Evolutionary conservation across 1,140 invertebrate genomes (phyloP).

Genomic region (Drosophila ambigua): DNA sequence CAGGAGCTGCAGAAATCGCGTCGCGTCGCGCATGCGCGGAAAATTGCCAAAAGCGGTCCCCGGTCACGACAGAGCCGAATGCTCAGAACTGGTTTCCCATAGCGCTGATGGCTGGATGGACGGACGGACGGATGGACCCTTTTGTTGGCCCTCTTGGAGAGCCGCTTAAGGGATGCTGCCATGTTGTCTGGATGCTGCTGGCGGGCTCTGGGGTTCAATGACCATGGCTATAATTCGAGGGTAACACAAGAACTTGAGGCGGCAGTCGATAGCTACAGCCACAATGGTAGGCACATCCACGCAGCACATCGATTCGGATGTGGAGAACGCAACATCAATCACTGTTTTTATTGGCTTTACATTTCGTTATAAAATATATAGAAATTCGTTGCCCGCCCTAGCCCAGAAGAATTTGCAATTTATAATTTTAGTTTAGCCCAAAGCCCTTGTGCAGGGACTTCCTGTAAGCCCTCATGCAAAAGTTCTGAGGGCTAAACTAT

Average conservation of each 20-base stretch:
- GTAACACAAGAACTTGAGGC: background rate
- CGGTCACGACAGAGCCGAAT: conserved; percentile 9
- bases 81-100: conserved; percentile 55
- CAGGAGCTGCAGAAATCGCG: conserved; percentile 12
- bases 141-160: conserved; percentile 51
- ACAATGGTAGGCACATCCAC: too few species aligned
- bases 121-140: background rate
- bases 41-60: conserved; percentile 54
- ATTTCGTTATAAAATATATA: too few species aligned
- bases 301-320: too few species aligned
- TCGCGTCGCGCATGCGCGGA: conserved; percentile 31
- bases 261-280: background rate
- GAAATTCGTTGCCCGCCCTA: background rate
- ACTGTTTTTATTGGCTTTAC: too few species aligned
- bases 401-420: background rate
- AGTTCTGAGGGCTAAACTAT: too few species aligned
- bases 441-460: background rate
- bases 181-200: conserved; percentile 1
- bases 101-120: background rate
- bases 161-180: conserved; percentile 59
- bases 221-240: conserved; percentile 30
- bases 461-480: too few species aligned
- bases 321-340: too few species aligned
- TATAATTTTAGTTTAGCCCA: conserved; percentile 1
- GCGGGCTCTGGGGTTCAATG: conserved; percentile 45